Evolutionary conservation across 1,140 invertebrate genomes (phyloP).

Genomic region (Amphibalanus amphitrite): DNA sequence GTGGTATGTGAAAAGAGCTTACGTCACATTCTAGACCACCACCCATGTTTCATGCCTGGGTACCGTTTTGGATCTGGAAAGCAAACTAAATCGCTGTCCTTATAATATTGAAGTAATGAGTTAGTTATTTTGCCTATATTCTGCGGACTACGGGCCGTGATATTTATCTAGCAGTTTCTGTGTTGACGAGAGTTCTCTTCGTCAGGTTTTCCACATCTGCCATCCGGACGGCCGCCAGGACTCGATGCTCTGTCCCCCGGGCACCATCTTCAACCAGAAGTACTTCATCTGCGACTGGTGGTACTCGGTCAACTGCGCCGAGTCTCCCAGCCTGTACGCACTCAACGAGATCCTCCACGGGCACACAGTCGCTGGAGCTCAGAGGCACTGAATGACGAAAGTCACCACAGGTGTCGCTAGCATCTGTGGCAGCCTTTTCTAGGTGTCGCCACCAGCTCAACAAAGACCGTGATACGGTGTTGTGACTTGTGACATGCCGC

Average conservation of each 20-base stretch:
- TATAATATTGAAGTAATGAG: too few species aligned
- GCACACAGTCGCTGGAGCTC: not conserved
- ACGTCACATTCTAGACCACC: too few species aligned
- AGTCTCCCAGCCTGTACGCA: conserved; percentile 29
- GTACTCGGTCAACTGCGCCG: conserved; percentile 34
- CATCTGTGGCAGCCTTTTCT: not conserved
- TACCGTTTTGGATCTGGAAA: too few species aligned
- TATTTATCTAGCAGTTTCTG: too few species aligned
- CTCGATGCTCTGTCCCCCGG: conserved; percentile 36
- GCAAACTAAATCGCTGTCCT: too few species aligned
- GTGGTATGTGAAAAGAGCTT: too few species aligned
- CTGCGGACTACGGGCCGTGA: too few species aligned
- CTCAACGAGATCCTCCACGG: conserved; percentile 23
- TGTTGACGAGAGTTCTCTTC: conserved; percentile 8
- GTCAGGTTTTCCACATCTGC: conserved; percentile 38
- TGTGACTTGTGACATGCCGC: too few species aligned
- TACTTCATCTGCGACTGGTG: conserved; percentile 41
- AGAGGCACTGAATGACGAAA: not conserved
- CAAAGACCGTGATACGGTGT: too few species aligned
- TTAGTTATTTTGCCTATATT: too few species aligned
- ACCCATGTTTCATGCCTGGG: too few species aligned
- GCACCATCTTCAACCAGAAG: conserved; percentile 38
- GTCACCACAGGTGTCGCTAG: not conserved
- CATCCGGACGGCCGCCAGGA: conserved; percentile 32
- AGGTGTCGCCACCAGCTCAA: not conserved